Conservation (phyloP, 2,113 vertebrate species). For the Oreocharis arfaki region DNA sequence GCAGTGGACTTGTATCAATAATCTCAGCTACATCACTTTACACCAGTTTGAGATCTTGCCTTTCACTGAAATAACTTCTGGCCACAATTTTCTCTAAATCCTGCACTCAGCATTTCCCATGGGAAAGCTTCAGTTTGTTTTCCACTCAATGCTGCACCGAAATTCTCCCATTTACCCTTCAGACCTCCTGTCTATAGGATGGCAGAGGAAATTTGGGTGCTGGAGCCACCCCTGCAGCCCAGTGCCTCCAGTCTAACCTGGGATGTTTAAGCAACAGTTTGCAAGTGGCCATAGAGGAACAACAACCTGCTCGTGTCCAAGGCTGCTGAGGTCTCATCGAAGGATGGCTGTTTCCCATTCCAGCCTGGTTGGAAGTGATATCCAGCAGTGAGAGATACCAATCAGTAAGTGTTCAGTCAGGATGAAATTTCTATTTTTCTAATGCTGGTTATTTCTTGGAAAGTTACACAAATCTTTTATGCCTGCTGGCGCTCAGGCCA, state of each 20-base stretch:
- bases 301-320: not conserved
- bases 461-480: not conserved
- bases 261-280: not conserved
- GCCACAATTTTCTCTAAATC: not conserved
- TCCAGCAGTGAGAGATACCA: not conserved
- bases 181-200: not conserved
- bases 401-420: not conserved
- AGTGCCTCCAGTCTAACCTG: accelerated
- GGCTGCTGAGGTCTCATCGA: not conserved
- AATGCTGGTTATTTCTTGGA: not conserved
- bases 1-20: not conserved
- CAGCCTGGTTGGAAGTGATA: not conserved
- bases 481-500: not conserved
- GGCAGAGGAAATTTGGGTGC: not conserved
- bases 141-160: not conserved
- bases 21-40: not conserved
- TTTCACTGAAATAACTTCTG: not conserved
- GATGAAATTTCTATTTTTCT: not conserved
- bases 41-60: not conserved
- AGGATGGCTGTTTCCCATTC: not conserved
- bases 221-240: not conserved
- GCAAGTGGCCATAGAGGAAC: not conserved
- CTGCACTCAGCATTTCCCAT: not conserved
- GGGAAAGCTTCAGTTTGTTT: not conserved
- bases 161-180: not conserved